Evolutionary conservation across 37 sponge, comb jelly and placozoan species (phyloP).

Genomic region (Bolinopsis microptera): DNA sequence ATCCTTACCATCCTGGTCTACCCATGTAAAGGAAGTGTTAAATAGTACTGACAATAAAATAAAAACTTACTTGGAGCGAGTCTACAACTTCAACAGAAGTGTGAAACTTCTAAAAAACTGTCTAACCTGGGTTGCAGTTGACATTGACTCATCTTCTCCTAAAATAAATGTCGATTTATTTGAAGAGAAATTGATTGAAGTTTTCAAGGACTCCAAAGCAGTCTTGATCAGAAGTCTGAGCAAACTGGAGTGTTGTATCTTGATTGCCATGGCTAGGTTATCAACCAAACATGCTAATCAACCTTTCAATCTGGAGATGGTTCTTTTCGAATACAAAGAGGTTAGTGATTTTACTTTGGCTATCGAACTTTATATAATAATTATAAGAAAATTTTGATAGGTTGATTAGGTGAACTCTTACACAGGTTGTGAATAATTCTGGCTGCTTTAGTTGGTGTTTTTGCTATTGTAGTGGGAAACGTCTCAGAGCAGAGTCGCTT

Average conservation of each 20-base stretch:
- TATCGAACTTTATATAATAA: too few relatives aligned
- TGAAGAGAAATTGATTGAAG: constrained; percentile 56
- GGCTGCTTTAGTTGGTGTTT: too few relatives aligned
- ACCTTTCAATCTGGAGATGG: constrained; percentile 92
- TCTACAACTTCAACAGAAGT: constrained; percentile 49
- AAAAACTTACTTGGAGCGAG: neutral
- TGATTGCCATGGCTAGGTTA: constrained; percentile 77
- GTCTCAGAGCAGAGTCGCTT: too few relatives aligned
- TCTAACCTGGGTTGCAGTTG: constrained; percentile 35
- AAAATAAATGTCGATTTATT: constrained; percentile 63
- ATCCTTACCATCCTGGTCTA: neutral
- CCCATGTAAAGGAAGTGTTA: constrained; percentile 35
- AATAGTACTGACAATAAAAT: constrained; percentile 59
- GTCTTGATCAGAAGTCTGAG: constrained; percentile 69
- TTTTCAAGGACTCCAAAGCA: constrained; percentile 53
- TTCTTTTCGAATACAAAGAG: constrained; percentile 72
- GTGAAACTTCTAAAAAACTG: neutral
- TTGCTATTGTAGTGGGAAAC: too few relatives aligned
- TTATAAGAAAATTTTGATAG: neutral
- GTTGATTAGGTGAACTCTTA: neutral
- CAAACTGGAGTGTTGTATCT: constrained; percentile 76
- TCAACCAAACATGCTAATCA: constrained; percentile 64
- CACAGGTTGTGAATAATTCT: too few relatives aligned
- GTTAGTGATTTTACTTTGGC: constrained; percentile 18
- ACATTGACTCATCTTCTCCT: constrained; percentile 61